These are phyloP conservation scores for Glyphotaelius pellucidus DNA, from an alignment of 2,888 invertebrate genomes.

Conservation along the genomic window DNA sequence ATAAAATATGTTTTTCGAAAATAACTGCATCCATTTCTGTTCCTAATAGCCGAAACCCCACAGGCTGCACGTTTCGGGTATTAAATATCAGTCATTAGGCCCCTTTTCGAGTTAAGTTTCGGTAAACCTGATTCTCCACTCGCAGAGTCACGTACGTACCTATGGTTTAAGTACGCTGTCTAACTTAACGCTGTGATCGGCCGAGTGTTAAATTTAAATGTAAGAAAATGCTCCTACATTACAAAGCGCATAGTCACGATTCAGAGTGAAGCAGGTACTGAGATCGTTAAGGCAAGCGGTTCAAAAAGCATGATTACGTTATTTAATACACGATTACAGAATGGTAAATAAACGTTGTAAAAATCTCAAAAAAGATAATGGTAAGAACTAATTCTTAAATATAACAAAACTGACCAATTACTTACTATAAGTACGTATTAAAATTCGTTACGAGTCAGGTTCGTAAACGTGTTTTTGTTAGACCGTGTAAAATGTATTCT, in stretches of 20 bases:
- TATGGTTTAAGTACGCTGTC: not conserved
- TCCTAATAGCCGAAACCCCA: conserved; percentile 4
- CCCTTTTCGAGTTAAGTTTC: not conserved
- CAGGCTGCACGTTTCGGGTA: conserved; percentile 16
- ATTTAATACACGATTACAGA: not conserved
- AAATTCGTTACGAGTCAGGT: not conserved
- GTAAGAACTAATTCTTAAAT: not conserved
- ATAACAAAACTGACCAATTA: not conserved
- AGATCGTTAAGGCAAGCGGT: not conserved
- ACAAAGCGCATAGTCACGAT: not conserved
- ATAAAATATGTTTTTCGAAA: not conserved
- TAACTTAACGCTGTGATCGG: not conserved
- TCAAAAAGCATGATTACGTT: not conserved
- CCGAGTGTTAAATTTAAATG: not conserved
- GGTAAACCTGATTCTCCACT: not conserved
- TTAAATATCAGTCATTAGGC: conserved; percentile 27
- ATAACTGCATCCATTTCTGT: not conserved
- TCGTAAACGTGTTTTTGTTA: not conserved
- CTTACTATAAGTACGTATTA: not conserved
- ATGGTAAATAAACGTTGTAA: not conserved
- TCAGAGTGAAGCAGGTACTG: not conserved
- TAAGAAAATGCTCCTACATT: not conserved
- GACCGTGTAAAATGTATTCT: not conserved
- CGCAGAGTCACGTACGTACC: not conserved
- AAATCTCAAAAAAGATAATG: not conserved